Evolutionary conservation across 1,140 invertebrate genomes (phyloP).

Genomic region (Aphis craccivora): DNA sequence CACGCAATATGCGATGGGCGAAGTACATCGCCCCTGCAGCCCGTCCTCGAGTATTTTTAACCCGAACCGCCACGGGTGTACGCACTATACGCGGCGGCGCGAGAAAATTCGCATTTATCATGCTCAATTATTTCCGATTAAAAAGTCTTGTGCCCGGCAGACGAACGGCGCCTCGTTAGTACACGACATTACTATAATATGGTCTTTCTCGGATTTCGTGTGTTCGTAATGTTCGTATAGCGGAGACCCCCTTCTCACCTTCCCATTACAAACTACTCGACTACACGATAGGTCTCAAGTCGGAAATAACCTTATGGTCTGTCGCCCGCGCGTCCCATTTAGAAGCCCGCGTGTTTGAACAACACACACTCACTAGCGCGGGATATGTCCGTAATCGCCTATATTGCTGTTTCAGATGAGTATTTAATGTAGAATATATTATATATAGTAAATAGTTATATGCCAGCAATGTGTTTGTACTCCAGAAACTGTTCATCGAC

Average conservation of each 20-base stretch:
- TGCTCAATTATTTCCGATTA: slow-evolving; percentile 31
- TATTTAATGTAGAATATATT: not conserved
- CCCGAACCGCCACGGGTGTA: not conserved
- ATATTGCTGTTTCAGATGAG: not conserved
- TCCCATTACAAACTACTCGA: too few relatives aligned
- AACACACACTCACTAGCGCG: not conserved
- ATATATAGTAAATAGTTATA: not conserved
- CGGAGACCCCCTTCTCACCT: not conserved
- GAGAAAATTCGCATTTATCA: slow-evolving; percentile 36
- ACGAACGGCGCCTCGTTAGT: slow-evolving; percentile 12
- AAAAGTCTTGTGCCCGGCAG: not conserved
- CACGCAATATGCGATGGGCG: too few relatives aligned
- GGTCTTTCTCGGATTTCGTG: not conserved
- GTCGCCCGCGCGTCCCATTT: slow-evolving; percentile 15
- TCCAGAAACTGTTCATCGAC: not conserved
- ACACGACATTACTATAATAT: not conserved
- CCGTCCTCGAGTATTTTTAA: not conserved
- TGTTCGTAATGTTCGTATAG: not conserved
- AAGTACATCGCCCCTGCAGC: not conserved
- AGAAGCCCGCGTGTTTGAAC: not conserved
- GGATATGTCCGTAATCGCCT: slow-evolving; percentile 24
- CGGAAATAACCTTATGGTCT: slow-evolving; percentile 44
- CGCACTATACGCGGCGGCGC: not conserved
- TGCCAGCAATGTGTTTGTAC: not conserved
- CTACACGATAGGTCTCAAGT: not conserved